Conservation (phyloP, 2,888 invertebrate genomes). For the Cacoxenus indagator region DNA sequence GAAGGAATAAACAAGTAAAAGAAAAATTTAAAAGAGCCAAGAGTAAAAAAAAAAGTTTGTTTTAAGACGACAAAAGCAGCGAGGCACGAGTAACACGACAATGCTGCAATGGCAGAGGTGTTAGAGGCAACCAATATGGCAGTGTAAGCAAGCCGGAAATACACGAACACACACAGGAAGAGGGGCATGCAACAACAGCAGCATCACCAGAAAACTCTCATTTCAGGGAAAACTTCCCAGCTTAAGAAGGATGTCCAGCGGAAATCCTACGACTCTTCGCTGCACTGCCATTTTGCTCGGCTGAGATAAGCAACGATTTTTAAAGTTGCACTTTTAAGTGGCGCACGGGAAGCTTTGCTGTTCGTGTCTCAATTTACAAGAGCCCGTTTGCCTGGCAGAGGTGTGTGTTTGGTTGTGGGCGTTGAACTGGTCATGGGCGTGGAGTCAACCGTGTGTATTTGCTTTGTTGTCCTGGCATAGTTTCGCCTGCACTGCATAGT, state of each 20-base stretch:
- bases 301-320: background rate
- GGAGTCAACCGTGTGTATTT: no score
- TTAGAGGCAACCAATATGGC: slow-evolving; percentile 13
- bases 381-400: background rate
- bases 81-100: background rate
- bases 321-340: slow-evolving; percentile 9
- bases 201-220: background rate
- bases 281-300: background rate
- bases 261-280: slow-evolving; percentile 20
- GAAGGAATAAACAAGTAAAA: background rate
- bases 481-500: background rate
- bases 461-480: no score
- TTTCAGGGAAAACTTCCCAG: slow-evolving; percentile 18
- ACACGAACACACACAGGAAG: background rate
- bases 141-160: slow-evolving; percentile 12
- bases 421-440: no score
- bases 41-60: slow-evolving; percentile 12
- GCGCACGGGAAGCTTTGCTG: background rate
- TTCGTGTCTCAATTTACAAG: slow-evolving; percentile 8
- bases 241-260: slow-evolving; percentile 25
- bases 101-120: background rate
- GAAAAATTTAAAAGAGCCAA: background rate
- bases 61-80: slow-evolving; percentile 11
- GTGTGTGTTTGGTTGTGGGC: background rate
- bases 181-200: background rate